A percentile compares a stretch with the other conserved stretches of the same genome.
phyloP scores from a whole-genome alignment of 2,888 invertebrate genomes.

The Bursaphelenchus okinawaensis region DNA sequence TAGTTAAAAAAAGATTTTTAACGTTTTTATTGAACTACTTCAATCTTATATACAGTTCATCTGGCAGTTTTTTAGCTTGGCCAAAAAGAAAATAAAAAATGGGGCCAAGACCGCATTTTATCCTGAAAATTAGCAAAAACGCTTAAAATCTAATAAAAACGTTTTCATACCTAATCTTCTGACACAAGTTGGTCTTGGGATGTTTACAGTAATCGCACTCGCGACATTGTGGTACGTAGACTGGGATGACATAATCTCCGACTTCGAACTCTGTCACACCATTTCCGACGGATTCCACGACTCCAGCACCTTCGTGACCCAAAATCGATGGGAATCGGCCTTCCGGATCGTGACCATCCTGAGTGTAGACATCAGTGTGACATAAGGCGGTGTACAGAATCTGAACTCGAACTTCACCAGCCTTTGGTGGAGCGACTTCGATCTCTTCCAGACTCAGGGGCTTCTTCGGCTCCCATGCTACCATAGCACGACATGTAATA shows the following conservation, averaged over 20 bases:
- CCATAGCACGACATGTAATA: constrained; percentile 87
- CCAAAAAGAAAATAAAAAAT: too few relatives aligned
- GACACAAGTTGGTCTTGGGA: constrained; percentile 91
- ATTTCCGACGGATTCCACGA: constrained; percentile 92
- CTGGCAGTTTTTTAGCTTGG: too few relatives aligned
- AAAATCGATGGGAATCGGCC: constrained; percentile 84
- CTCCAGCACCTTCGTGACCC: constrained; percentile 88
- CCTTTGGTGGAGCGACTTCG: constrained; percentile 86
- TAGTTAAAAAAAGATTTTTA: background rate
- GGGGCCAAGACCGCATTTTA: too few relatives aligned
- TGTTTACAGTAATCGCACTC: constrained; percentile 93
- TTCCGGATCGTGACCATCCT: constrained; percentile 76
- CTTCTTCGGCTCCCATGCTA: constrained; percentile 89
- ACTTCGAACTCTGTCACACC: constrained; percentile 10
- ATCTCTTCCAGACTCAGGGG: constrained; percentile 82
- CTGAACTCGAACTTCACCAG: constrained; percentile 73
- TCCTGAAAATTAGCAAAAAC: too few relatives aligned
- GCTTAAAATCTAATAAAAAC: background rate
- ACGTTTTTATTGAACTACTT: too few relatives aligned
- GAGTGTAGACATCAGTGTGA: constrained; percentile 72
- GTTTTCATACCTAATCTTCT: constrained; percentile 74
- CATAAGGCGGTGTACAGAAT: constrained; percentile 70
- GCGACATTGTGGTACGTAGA: constrained; percentile 92
- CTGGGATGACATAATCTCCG: constrained; percentile 74
- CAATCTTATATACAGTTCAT: too few relatives aligned